phyloP scores from a whole-genome alignment of 2,888 invertebrate species.

The Cosmopolites sordidus region DNA sequence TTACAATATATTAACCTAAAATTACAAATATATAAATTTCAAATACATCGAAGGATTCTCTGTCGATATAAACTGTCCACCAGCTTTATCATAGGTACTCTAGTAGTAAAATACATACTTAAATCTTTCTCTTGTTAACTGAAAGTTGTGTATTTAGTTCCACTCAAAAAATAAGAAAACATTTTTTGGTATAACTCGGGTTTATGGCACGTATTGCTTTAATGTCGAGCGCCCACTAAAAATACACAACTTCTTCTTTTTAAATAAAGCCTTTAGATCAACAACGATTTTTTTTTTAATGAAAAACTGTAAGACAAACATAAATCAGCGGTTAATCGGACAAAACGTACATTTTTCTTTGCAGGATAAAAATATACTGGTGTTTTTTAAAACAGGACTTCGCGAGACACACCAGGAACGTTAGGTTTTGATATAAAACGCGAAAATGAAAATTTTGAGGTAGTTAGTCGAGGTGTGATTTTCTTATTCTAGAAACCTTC shows the following conservation, averaged over 20 bases:
- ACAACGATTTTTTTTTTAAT: too few relatives aligned
- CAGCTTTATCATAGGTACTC: conserved; percentile 49
- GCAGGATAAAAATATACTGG: too few relatives aligned
- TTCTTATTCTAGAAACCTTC: conserved; percentile 20
- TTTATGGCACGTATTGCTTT: conserved; percentile 28
- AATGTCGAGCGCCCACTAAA: conserved; percentile 13
- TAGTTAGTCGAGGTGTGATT: conserved; percentile 19
- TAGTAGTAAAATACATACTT: conserved; percentile 41
- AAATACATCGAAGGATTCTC: conserved; percentile 43
- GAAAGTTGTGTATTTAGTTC: conserved; percentile 15
- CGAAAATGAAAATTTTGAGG: conserved; percentile 19
- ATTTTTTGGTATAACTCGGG: conserved; percentile 24
- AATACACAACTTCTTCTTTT: conserved; percentile 13
- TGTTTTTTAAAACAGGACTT: too few relatives aligned
- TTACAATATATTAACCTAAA: conserved; percentile 41
- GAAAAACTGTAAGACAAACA: too few relatives aligned
- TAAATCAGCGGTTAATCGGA: too few relatives aligned
- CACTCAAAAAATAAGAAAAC: conserved; percentile 3
- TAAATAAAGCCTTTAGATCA: too few relatives aligned
- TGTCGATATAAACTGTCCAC: conserved; percentile 41
- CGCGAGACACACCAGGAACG: conserved; percentile 13
- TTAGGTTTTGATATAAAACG: too few relatives aligned
- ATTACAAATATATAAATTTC: conserved; percentile 43
- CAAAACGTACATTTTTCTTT: too few relatives aligned
- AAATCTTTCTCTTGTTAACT: conserved; percentile 11